A percentile compares a stretch with the other conserved stretches of the same genome.
Conservation (phyloP, 2,888 invertebrate species). For the Cheilosia vernalis region DNA sequence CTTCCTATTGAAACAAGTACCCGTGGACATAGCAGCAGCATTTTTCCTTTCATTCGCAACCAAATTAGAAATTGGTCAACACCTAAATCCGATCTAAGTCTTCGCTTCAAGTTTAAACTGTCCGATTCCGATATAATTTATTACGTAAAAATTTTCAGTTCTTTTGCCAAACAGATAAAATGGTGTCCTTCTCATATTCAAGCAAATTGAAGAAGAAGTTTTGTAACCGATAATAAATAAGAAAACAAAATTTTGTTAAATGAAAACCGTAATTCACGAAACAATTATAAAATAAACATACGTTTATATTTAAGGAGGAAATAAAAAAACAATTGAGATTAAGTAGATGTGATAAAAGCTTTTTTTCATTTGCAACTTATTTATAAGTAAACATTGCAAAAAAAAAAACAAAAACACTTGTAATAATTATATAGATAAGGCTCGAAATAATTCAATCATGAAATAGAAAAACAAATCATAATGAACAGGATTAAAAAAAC, state of each 20-base stretch:
- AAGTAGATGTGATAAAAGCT: conserved; percentile 75
- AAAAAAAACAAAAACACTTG: conserved; percentile 34
- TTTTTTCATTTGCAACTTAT: conserved; percentile 73
- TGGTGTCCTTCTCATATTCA: conserved; percentile 55
- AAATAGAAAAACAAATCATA: conserved; percentile 32
- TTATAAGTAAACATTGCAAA: conserved; percentile 46
- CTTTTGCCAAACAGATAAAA: conserved; percentile 1
- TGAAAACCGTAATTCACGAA: conserved; percentile 40
- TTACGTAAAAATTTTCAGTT: neutral
- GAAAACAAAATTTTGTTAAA: conserved; percentile 35
- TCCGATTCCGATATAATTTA: neutral
- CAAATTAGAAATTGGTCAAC: too few relatives aligned
- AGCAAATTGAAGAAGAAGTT: conserved; percentile 31
- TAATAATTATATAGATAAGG: conserved; percentile 30
- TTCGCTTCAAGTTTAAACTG: neutral
- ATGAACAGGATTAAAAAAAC: conserved; percentile 35
- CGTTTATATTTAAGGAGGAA: conserved; percentile 20
- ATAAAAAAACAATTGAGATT: conserved; percentile 69
- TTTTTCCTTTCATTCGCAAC: too few relatives aligned
- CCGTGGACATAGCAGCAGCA: too few relatives aligned
- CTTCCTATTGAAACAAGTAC: too few relatives aligned
- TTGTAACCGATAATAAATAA: conserved; percentile 44
- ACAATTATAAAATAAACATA: conserved; percentile 24
- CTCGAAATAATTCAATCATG: conserved; percentile 41
- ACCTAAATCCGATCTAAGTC: too few relatives aligned